phyloP scores from a whole-genome alignment of 2,113 vertebrate genomes.

The Herpailurus yagouaroundi region DNA sequence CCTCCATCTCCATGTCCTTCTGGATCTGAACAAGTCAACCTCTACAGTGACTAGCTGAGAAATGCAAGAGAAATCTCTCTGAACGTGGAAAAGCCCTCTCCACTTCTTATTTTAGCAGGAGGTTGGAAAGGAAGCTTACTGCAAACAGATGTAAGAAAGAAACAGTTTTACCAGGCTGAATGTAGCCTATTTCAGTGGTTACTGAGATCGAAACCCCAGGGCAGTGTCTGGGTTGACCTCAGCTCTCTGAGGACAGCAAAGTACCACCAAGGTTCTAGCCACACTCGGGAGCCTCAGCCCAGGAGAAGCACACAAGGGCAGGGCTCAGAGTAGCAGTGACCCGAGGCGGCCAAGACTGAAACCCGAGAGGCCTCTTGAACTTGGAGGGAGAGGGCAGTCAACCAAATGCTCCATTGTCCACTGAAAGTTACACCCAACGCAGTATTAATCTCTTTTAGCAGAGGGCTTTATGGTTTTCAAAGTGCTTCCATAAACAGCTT shows the following conservation, averaged over 20 bases:
- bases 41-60: background rate
- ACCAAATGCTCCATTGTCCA: constrained; percentile 42
- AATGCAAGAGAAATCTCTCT: background rate
- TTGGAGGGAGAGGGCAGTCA: background rate
- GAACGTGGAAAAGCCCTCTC: constrained; percentile 3
- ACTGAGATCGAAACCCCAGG: constrained; percentile 51
- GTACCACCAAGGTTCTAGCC: background rate
- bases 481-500: background rate
- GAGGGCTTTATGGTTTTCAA: background rate
- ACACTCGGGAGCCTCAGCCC: background rate
- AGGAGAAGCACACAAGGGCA: constrained; percentile 21
- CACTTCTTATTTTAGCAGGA: background rate
- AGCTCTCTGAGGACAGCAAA: background rate
- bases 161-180: constrained; percentile 10
- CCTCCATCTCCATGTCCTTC: background rate
- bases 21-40: background rate
- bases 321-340: background rate
- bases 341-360: background rate
- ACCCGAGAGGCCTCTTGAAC: constrained; percentile 57
- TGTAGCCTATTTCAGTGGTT: background rate
- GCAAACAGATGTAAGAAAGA: constrained; percentile 43
- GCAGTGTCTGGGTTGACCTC: background rate
- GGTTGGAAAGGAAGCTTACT: background rate
- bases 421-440: background rate
- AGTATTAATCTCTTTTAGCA: background rate